These are phyloP conservation scores for Sphaerophoria rueppellii DNA, from an alignment of 2,888 invertebrate genomes.

Conservation along the genomic window DNA sequence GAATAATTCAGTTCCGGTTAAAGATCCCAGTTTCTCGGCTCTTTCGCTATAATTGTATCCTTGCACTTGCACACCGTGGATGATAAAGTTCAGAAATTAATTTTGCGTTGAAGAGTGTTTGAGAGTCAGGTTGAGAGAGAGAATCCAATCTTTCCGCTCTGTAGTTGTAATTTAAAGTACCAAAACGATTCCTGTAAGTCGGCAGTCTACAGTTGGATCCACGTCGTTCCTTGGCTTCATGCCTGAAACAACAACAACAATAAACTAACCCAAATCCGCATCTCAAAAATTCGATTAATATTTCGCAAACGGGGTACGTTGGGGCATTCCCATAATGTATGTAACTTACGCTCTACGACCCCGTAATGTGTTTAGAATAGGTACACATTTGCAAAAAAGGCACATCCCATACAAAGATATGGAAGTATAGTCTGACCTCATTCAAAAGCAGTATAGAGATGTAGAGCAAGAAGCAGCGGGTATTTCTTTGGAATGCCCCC, in stretches of 20 bases:
- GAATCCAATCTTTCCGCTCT: constrained; percentile 43
- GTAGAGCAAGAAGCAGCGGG: constrained; percentile 38
- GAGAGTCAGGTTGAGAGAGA: background rate
- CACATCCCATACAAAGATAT: background rate
- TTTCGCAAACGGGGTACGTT: constrained; percentile 19
- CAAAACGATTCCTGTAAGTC: constrained; percentile 41
- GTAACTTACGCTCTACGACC: background rate
- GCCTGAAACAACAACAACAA: background rate
- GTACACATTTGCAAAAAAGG: background rate
- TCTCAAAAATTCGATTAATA: constrained; percentile 33
- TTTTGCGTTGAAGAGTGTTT: constrained; percentile 47
- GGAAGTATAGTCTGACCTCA: constrained; percentile 37
- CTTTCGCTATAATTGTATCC: no score
- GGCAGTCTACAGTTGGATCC: background rate
- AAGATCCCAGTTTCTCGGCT: constrained; percentile 17
- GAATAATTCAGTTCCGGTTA: background rate
- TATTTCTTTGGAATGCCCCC: constrained; percentile 15
- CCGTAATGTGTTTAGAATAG: constrained; percentile 1
- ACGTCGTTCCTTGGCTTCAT: constrained; percentile 23
- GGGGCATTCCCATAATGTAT: constrained; percentile 11
- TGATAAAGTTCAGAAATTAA: constrained; percentile 57
- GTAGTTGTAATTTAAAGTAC: constrained; percentile 59
- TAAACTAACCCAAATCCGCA: background rate
- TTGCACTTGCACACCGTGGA: no score
- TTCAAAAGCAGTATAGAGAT: constrained; percentile 28